Evolutionary conservation across 2,113 vertebrate genomes (phyloP), one percentile per base, ranked within the genome.

Genomic region (Pteronura brasiliensis): DNA sequence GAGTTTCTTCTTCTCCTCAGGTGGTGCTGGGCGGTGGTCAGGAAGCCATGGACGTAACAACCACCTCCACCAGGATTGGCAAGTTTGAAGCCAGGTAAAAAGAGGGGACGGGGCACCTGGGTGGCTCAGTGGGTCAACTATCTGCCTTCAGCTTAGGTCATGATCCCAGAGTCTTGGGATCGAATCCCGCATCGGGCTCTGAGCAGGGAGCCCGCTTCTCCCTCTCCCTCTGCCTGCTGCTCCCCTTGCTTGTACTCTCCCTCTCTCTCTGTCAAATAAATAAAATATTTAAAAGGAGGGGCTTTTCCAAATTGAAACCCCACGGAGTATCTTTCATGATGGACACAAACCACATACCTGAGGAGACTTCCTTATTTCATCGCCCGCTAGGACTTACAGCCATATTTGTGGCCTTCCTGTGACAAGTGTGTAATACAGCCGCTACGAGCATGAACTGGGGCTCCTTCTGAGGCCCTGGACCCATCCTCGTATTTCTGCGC

Each of bases 41-140:
- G 94, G 99, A 99, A 97, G 99, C 99, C 98, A 99, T 99, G 99
- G 99, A 99, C 94, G 99, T 99, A 86, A 99, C 99, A 61, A 99
- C 99, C 0, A 99, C 99, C 42, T 99, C 99, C 91, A 99, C 99
- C 88, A 99, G 99, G 99, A 99, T 99, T 52, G 99, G 99, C 95
- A 99, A 99, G 97, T 99, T 99, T 76, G 99, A 99, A 97, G 99
- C 99, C 93, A 99, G 99, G 99, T 99, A 96, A 98, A 21, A 18
- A 65, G 4, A 3, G 13, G 2, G 14, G 63, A 15, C 0, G 29
- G 29, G 63, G 29, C 6, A 5, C 63, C 63, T 31, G 29, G 29
- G 63, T 31, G 63, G 63, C 63, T 65, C 29, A 34, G 63, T 65
- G 0, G 29, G 29, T 65, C 6, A 65, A 34, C 29, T 31, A 0